These are phyloP conservation scores for Brachionichthys hirsutus DNA, from an alignment of 2,113 vertebrate species.

Conservation along the genomic window DNA sequence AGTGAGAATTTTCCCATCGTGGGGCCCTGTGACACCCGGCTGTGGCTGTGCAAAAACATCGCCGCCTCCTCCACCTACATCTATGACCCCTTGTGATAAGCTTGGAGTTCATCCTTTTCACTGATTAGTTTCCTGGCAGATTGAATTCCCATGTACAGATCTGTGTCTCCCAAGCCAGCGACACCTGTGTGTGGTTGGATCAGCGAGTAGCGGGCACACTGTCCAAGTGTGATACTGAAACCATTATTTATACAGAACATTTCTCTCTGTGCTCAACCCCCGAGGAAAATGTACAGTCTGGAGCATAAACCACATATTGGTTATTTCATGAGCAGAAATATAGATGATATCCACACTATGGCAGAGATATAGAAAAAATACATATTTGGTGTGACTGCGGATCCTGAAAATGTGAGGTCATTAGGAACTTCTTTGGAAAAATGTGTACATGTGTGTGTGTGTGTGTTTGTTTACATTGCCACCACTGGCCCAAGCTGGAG, in stretches of 20 bases:
- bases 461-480: conserved; percentile 63
- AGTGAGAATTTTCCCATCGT: conserved; percentile 60
- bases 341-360: conserved; percentile 17
- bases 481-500: conserved; percentile 61
- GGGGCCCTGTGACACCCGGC: conserved; percentile 52
- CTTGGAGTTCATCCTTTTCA: conserved; percentile 73
- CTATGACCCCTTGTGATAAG: conserved; percentile 68
- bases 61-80: conserved; percentile 69
- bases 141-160: conserved; percentile 67
- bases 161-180: conserved; percentile 64
- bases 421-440: conserved; percentile 67
- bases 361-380: conserved; percentile 21
- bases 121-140: conserved; percentile 77
- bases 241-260: conserved; percentile 65
- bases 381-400: conserved; percentile 31
- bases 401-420: conserved; percentile 61
- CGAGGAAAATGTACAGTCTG: conserved; percentile 4
- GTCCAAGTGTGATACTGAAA: conserved; percentile 68
- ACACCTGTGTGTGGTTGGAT: conserved; percentile 68
- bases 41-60: conserved; percentile 64
- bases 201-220: conserved; percentile 68
- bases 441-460: conserved; percentile 14
- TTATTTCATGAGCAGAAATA: conserved; percentile 31
- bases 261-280: conserved; percentile 33
- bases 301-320: conserved; percentile 4